Evolutionary conservation across 2,888 invertebrate genomes (phyloP).

Genomic region (Leptinotarsa haldemani): DNA sequence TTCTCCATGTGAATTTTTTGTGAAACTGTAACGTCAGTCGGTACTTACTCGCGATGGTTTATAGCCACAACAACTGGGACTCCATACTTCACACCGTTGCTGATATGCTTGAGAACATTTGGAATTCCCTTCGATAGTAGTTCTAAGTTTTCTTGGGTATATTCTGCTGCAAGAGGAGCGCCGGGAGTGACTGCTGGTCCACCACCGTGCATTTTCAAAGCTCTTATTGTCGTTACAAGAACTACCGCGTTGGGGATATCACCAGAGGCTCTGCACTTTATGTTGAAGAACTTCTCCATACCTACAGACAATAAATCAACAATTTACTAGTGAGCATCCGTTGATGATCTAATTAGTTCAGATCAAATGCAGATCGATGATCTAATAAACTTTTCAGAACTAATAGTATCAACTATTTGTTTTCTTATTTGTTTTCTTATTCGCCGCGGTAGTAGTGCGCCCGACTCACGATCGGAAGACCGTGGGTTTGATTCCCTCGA

Average conservation of each 20-base stretch:
- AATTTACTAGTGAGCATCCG: not conserved
- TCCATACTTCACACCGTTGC: conserved; percentile 89
- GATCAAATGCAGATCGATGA: too few relatives aligned
- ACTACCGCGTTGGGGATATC: conserved; percentile 89
- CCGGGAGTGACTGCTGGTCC: conserved; percentile 91
- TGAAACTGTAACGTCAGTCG: too few relatives aligned
- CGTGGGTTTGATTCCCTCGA: too few relatives aligned
- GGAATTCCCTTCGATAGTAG: conserved; percentile 87
- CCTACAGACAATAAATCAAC: conserved; percentile 66
- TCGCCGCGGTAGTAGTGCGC: too few relatives aligned
- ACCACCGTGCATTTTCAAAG: conserved; percentile 99
- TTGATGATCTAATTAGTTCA: not conserved
- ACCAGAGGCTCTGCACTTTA: conserved; percentile 93
- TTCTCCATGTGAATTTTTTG: too few relatives aligned
- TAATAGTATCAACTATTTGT: too few relatives aligned
- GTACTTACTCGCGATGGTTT: conserved; percentile 82
- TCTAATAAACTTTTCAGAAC: too few relatives aligned
- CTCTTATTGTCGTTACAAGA: conserved; percentile 91
- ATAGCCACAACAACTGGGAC: conserved; percentile 95
- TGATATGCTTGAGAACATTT: conserved; percentile 93
- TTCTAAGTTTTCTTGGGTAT: conserved; percentile 88
- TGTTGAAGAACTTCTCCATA: conserved; percentile 98
- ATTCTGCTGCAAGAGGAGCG: conserved; percentile 84
- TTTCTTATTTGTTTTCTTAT: too few relatives aligned
- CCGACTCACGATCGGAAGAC: too few relatives aligned